Evolutionary conservation across 2,888 invertebrate species (phyloP).

Genomic region (Xestobium rufovillosum): DNA sequence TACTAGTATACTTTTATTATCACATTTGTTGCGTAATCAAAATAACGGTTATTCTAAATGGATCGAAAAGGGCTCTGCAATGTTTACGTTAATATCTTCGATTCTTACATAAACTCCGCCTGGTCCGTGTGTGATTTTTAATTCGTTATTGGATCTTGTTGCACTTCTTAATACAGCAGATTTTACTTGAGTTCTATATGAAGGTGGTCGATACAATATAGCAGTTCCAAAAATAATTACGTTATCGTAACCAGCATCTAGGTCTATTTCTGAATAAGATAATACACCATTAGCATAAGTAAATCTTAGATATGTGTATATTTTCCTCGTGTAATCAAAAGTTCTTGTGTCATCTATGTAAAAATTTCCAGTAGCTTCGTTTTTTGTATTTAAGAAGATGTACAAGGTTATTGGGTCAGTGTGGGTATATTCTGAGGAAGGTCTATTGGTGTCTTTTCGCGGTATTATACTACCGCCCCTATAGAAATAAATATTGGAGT

Average conservation of each 20-base stretch:
- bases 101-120: too few relatives aligned
- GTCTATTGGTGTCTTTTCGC: constrained; percentile 10
- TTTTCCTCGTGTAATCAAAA: constrained; percentile 60
- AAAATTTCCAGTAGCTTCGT: not conserved
- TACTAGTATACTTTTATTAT: too few relatives aligned
- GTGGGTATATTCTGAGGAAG: constrained; percentile 9
- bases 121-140: too few relatives aligned
- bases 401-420: constrained; percentile 7
- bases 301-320: constrained; percentile 58
- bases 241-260: constrained; percentile 53
- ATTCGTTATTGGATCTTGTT: too few relatives aligned
- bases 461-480: constrained; percentile 13
- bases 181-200: too few relatives aligned
- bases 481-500: constrained; percentile 9
- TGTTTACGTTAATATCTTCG: too few relatives aligned
- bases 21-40: too few relatives aligned
- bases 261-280: constrained; percentile 54
- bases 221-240: constrained; percentile 32
- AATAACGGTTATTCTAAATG: too few relatives aligned
- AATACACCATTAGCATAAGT: constrained; percentile 52
- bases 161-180: too few relatives aligned
- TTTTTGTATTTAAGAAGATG: not conserved
- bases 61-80: too few relatives aligned
- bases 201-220: not conserved
- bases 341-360: not conserved